phyloP scores from a whole-genome alignment of 1,140 invertebrate species.

The Meteorus sp. region DNA sequence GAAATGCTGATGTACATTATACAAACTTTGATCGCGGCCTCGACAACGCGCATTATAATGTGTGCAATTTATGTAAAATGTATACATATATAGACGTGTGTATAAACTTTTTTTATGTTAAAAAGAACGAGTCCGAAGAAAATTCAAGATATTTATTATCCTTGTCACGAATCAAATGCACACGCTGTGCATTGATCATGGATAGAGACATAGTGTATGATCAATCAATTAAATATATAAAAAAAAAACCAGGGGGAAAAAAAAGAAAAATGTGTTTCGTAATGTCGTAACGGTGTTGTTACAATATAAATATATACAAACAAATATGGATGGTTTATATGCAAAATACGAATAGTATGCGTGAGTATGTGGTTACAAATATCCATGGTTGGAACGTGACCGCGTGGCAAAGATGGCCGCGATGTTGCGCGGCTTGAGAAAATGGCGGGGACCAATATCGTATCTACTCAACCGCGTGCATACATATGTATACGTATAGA shows the following conservation, averaged over 20 bases:
- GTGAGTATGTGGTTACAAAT: neutral
- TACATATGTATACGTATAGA: too few species aligned
- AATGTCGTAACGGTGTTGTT: too few species aligned
- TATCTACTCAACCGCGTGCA: neutral
- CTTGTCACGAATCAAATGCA: too few species aligned
- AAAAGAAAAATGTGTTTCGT: too few species aligned
- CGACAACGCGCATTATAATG: slow-evolving; percentile 3
- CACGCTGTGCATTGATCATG: too few species aligned
- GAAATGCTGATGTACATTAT: slow-evolving; percentile 11
- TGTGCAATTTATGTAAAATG: slow-evolving; percentile 7
- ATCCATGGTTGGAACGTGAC: slow-evolving; percentile 14
- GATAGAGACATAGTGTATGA: too few species aligned
- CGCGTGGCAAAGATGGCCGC: slow-evolving; percentile 33
- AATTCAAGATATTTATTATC: neutral
- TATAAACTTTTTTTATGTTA: neutral
- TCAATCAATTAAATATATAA: too few species aligned
- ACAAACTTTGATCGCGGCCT: slow-evolving; percentile 3
- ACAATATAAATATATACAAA: neutral
- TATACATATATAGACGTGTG: too few species aligned
- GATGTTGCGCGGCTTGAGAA: slow-evolving; percentile 14
- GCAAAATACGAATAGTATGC: neutral
- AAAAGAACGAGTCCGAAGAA: neutral
- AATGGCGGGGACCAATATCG: slow-evolving; percentile 21
- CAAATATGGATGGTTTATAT: neutral
- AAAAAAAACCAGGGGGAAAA: too few species aligned